Conservation (phyloP, 2,113 vertebrate genomes). For the Lepus timidus region DNA sequence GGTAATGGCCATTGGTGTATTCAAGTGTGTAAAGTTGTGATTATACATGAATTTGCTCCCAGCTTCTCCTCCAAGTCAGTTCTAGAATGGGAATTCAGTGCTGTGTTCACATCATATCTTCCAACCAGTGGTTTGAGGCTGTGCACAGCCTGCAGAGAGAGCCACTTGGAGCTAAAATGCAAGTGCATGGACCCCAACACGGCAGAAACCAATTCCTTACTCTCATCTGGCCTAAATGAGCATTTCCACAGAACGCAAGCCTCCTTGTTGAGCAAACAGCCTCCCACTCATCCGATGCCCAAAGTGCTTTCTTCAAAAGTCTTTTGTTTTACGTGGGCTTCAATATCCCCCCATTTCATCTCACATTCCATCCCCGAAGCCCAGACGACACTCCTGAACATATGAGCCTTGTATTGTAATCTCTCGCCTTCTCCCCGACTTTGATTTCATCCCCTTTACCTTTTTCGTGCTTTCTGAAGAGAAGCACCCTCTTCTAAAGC, state of each 20-base stretch:
- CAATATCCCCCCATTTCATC: not conserved
- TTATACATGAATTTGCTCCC: fast-evolving
- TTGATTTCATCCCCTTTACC: conserved; percentile 53
- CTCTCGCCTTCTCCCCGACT: conserved; percentile 12
- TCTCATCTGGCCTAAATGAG: not conserved
- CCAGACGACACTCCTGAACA: not conserved
- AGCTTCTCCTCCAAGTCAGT: not conserved
- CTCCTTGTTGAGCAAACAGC: conserved; percentile 17
- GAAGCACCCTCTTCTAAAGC: conserved; percentile 55
- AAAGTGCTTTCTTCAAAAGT: conserved; percentile 26
- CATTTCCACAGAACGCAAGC: not conserved
- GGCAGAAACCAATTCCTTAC: not conserved
- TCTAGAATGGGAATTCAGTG: not conserved
- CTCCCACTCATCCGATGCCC: not conserved
- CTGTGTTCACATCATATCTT: not conserved
- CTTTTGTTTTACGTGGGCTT: not conserved
- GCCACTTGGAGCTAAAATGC: not conserved
- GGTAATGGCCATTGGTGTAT: not conserved
- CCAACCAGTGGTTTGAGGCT: not conserved
- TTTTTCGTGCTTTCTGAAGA: not conserved
- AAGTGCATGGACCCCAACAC: not conserved
- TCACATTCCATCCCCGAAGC: not conserved
- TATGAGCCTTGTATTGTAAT: conserved; percentile 4
- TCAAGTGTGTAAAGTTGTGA: not conserved
- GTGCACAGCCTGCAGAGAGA: not conserved